phyloP scores from a whole-genome alignment of 2,888 invertebrate genomes.

The Epirrhoe alternata region DNA sequence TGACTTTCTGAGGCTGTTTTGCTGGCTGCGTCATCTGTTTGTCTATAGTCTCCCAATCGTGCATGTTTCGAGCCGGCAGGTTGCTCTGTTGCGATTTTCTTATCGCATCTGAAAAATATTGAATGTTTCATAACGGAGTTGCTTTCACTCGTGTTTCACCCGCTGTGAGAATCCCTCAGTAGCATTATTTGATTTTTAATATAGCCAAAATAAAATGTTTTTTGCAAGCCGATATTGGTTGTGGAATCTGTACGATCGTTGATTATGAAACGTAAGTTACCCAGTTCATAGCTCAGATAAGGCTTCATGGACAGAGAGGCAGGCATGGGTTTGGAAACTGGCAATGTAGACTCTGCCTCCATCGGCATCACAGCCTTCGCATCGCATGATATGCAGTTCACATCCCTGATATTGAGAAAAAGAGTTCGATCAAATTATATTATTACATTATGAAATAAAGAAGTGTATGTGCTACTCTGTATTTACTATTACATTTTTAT shows the following conservation, averaged over 20 bases:
- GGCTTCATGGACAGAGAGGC: slow-evolving; percentile 87
- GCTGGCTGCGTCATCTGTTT: slow-evolving; percentile 61
- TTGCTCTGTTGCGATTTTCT: slow-evolving; percentile 71
- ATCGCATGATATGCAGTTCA: slow-evolving; percentile 92
- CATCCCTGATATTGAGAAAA: slow-evolving; percentile 77
- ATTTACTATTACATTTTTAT: not conserved
- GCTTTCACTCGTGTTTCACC: too few species aligned
- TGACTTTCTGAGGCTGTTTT: slow-evolving; percentile 62
- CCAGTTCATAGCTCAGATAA: slow-evolving; percentile 89
- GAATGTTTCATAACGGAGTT: not conserved
- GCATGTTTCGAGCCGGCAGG: slow-evolving; percentile 75
- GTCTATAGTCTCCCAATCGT: slow-evolving; percentile 78
- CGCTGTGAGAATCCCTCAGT: too few species aligned
- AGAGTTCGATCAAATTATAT: not conserved
- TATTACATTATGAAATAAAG: not conserved
- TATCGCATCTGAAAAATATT: slow-evolving; percentile 63
- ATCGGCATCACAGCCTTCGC: slow-evolving; percentile 89
- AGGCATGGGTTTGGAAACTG: slow-evolving; percentile 82
- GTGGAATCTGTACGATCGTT: too few species aligned
- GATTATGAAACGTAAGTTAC: slow-evolving; percentile 55
- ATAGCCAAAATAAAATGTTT: too few species aligned
- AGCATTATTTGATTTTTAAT: too few species aligned
- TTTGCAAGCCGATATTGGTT: too few species aligned
- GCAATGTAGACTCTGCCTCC: slow-evolving; percentile 78
- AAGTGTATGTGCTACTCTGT: not conserved